phyloP scores from a whole-genome alignment of 2,797 vertebrate species.

The Gambelia wislizenii region DNA sequence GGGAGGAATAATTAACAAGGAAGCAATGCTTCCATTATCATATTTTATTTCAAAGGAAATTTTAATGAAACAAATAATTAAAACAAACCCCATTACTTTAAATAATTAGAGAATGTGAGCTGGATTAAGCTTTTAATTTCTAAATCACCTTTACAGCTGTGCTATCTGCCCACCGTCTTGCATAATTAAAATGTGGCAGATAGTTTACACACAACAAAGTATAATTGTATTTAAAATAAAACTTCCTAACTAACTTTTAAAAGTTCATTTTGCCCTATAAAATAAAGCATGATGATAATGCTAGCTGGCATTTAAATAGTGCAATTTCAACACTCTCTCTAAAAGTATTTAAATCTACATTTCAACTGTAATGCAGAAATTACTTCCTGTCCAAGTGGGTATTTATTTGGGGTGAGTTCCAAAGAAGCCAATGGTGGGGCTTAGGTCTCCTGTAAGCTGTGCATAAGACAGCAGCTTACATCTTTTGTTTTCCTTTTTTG shows the following conservation, averaged over 20 bases:
- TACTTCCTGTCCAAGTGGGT: neutral
- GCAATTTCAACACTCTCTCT: slow-evolving; percentile 37
- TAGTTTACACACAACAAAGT: slow-evolving; percentile 76
- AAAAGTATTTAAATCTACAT: slow-evolving; percentile 7
- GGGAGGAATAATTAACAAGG: slow-evolving; percentile 34
- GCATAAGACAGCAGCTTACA: neutral
- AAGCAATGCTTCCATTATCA: slow-evolving; percentile 22
- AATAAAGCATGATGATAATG: slow-evolving; percentile 63
- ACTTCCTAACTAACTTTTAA: slow-evolving; percentile 72
- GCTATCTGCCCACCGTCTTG: slow-evolving; percentile 62
- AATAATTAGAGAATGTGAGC: slow-evolving; percentile 62
- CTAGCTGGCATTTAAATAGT: slow-evolving; percentile 55
- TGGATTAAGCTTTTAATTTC: slow-evolving; percentile 55
- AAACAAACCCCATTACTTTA: slow-evolving; percentile 49
- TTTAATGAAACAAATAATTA: slow-evolving; percentile 40
- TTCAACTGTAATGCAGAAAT: slow-evolving; percentile 32
- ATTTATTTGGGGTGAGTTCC: neutral
- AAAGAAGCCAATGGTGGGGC: neutral
- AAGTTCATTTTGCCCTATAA: slow-evolving; percentile 72
- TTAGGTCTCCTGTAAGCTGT: neutral
- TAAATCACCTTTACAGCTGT: slow-evolving; percentile 62
- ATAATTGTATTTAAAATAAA: slow-evolving; percentile 74
- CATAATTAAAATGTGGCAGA: slow-evolving; percentile 77
- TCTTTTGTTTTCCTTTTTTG: neutral
- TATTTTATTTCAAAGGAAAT: slow-evolving; percentile 31